Conservation (phyloP, 2,888 invertebrate species). For the Tortricodes alternella region DNA sequence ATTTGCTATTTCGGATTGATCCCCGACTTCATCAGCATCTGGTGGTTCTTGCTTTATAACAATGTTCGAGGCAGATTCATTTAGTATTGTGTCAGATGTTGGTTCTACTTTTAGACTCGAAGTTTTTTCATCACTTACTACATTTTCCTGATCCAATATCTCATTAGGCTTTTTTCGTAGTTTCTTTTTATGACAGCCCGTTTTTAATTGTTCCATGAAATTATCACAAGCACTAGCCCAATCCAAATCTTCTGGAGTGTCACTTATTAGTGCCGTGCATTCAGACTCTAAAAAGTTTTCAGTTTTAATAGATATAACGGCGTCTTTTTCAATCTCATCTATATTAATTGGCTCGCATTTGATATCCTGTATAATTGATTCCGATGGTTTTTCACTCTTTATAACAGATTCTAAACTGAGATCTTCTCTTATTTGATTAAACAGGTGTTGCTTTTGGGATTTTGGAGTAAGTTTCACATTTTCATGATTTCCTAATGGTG, state of each 20-base stretch:
- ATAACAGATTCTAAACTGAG: constrained; percentile 81
- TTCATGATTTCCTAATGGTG: constrained; percentile 44
- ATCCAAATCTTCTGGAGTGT: constrained; percentile 60
- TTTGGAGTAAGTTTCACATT: constrained; percentile 65
- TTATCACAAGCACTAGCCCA: constrained; percentile 90
- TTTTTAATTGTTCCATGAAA: constrained; percentile 89
- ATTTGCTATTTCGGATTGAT: constrained; percentile 34
- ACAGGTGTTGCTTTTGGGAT: constrained; percentile 71
- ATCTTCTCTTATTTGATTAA: constrained; percentile 76
- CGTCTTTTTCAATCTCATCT: constrained; percentile 84
- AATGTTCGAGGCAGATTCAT: constrained; percentile 24
- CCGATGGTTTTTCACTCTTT: constrained; percentile 83
- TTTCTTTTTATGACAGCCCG: constrained; percentile 82
- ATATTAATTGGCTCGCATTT: constrained; percentile 87
- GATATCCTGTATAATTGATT: constrained; percentile 79
- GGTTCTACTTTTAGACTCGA: constrained; percentile 30
- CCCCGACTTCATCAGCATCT: constrained; percentile 58
- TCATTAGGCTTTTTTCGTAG: constrained; percentile 76
- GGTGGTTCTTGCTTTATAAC: constrained; percentile 63
- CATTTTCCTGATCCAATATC: constrained; percentile 49
- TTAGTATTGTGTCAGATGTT: constrained; percentile 12
- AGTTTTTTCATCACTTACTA: constrained; percentile 43
- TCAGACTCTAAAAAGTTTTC: constrained; percentile 55
- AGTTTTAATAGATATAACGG: constrained; percentile 69
- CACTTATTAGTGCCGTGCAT: constrained; percentile 34